phyloP scores from a whole-genome alignment of 2,797 vertebrate genomes.

The Scolopax rusticola region DNA sequence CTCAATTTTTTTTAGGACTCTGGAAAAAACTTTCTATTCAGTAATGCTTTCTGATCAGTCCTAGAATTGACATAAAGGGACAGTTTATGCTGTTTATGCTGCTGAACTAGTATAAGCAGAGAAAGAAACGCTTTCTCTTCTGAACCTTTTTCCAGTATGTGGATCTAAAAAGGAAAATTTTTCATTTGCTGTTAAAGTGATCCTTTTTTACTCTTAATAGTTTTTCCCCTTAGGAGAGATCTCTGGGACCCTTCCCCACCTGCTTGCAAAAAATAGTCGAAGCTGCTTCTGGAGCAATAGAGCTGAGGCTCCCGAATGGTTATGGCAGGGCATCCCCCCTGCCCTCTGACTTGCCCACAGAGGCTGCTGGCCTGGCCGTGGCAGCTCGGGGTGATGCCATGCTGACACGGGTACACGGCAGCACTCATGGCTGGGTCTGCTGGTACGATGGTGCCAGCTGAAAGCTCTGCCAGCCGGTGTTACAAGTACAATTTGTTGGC shows the following conservation, averaged over 20 bases:
- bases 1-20: not conserved
- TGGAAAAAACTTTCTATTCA: not conserved
- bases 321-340: not conserved
- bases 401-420: rapidly evolving
- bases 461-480: not conserved
- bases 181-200: not conserved
- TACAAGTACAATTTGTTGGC: not conserved
- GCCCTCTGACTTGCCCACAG: rapidly evolving
- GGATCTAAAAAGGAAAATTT: not conserved
- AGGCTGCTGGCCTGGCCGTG: not conserved
- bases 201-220: not conserved
- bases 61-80: not conserved
- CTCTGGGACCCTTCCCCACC: not conserved
- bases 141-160: not conserved
- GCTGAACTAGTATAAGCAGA: not conserved
- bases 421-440: not conserved
- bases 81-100: not conserved
- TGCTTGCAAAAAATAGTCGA: not conserved
- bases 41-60: not conserved
- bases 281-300: not conserved
- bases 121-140: not conserved
- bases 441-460: not conserved
- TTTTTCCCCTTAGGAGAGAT: not conserved
- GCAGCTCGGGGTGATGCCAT: rapidly evolving
- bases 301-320: not conserved